Conservation (phyloP, 2,888 invertebrate genomes). For the Diarsia rubi region DNA sequence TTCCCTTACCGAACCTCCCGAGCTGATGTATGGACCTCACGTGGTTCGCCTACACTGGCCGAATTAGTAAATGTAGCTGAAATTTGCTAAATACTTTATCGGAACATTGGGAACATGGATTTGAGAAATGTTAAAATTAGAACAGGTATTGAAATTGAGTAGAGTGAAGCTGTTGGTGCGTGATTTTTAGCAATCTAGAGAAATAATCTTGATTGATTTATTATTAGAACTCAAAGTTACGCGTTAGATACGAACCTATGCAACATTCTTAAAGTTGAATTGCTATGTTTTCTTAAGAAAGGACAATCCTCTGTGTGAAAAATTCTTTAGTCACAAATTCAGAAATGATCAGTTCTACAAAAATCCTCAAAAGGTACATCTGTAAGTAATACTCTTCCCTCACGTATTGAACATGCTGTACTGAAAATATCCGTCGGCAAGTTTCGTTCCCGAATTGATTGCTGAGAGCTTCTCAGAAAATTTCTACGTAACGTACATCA, state of each 20-base stretch:
- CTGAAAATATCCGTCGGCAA: not conserved
- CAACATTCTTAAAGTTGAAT: not conserved
- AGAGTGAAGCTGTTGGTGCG: not conserved
- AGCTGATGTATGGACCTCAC: conserved; percentile 64
- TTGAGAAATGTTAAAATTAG: not conserved
- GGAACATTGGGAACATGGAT: not conserved
- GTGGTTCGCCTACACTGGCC: conserved; percentile 49
- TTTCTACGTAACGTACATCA: not conserved
- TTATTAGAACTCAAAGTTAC: not conserved
- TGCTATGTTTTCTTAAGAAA: not conserved
- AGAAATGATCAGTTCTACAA: too few species aligned
- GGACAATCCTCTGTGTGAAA: not conserved
- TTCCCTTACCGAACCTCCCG: not conserved
- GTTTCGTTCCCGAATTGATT: conserved; percentile 11
- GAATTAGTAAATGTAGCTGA: conserved; percentile 33
- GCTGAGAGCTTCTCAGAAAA: not conserved
- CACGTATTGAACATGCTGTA: conserved; percentile 8
- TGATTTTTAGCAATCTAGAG: not conserved
- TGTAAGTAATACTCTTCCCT: not conserved
- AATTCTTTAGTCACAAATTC: not conserved
- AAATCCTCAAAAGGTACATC: not conserved
- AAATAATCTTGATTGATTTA: not conserved
- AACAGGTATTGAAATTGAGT: not conserved
- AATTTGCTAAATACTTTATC: conserved; percentile 43
- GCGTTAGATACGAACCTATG: not conserved